A percentile compares a stretch with the other conserved stretches of the same genome.
Conservation (phyloP, 2,888 invertebrate genomes). For the Luperina testacea region DNA sequence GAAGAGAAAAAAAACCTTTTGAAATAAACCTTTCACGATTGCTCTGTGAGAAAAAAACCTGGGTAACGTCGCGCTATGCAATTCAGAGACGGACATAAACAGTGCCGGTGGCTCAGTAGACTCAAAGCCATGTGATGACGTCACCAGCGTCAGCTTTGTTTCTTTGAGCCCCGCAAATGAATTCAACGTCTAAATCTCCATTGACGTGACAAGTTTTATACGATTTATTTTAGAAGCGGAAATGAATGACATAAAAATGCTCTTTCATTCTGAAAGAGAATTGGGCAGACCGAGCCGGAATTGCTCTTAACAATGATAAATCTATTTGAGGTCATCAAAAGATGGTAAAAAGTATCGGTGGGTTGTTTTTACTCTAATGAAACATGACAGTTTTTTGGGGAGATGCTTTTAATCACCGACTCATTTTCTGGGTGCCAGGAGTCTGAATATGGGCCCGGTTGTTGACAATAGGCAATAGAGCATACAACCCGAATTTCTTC, state of each 20-base stretch:
- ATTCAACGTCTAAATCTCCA: conserved; percentile 68
- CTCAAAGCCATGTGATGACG: conserved; percentile 64
- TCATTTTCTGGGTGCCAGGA: background rate
- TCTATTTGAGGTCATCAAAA: conserved; percentile 55
- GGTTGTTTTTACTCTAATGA: conserved; percentile 37
- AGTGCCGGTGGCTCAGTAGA: conserved; percentile 43
- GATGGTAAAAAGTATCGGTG: conserved; percentile 20
- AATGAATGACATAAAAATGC: conserved; percentile 63
- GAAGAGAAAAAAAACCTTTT: conserved; percentile 51
- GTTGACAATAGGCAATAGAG: background rate
- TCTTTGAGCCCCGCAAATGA: conserved; percentile 70
- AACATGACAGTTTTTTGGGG: conserved; percentile 20
- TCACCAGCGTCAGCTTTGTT: conserved; percentile 62
- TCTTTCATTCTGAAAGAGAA: conserved; percentile 56
- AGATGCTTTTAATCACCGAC: conserved; percentile 6
- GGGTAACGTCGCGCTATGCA: conserved; percentile 54
- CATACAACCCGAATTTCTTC: too few species aligned
- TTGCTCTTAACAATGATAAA: conserved; percentile 56
- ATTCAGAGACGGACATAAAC: conserved; percentile 61
- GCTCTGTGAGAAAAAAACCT: conserved; percentile 60
- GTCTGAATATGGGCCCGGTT: background rate
- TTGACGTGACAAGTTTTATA: conserved; percentile 58
- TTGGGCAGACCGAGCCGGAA: conserved; percentile 48
- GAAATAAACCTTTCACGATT: conserved; percentile 60
- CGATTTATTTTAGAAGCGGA: conserved; percentile 58